phyloP scores from a whole-genome alignment of 2,888 invertebrate genomes.

The Crossocerus cetratus region DNA sequence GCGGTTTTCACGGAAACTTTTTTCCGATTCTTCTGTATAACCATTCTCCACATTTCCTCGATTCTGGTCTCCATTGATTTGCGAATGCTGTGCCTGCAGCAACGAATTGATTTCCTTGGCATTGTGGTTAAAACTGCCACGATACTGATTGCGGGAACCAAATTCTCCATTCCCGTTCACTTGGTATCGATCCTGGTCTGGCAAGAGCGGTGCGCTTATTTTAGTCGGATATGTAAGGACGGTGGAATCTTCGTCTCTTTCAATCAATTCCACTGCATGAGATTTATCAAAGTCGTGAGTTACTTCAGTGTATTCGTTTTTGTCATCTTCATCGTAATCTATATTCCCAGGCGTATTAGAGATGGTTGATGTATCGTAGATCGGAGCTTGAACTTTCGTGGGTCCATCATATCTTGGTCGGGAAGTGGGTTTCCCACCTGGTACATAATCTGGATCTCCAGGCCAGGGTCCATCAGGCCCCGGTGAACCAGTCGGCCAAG shows the following conservation, averaged over 20 bases:
- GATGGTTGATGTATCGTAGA: constrained; percentile 27
- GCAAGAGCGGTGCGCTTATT: constrained; percentile 19
- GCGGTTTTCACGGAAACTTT: constrained; percentile 20
- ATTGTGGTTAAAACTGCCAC: constrained; percentile 21
- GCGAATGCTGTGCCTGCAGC: constrained; percentile 17
- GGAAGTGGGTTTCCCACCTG: constrained; percentile 31
- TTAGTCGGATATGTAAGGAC: constrained; percentile 16
- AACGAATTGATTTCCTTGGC: constrained; percentile 47
- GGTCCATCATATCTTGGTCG: constrained; percentile 24
- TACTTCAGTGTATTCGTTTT: constrained; percentile 8
- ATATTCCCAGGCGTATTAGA: neutral
- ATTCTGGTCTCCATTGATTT: constrained; percentile 13
- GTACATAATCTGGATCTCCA: constrained; percentile 71
- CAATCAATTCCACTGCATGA: neutral
- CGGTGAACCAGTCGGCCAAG: constrained; percentile 69
- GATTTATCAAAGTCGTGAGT: neutral
- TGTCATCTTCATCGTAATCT: neutral
- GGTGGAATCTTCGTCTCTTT: constrained; percentile 18
- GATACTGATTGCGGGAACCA: neutral
- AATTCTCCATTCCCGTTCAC: constrained; percentile 1
- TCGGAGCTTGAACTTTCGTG: constrained; percentile 32
- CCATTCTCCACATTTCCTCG: neutral
- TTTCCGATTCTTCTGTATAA: neutral
- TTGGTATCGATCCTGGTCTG: neutral
- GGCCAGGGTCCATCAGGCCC: constrained; percentile 72